phyloP scores from a whole-genome alignment of 2,888 invertebrate species.

The Gandaritis pyraliata region DNA sequence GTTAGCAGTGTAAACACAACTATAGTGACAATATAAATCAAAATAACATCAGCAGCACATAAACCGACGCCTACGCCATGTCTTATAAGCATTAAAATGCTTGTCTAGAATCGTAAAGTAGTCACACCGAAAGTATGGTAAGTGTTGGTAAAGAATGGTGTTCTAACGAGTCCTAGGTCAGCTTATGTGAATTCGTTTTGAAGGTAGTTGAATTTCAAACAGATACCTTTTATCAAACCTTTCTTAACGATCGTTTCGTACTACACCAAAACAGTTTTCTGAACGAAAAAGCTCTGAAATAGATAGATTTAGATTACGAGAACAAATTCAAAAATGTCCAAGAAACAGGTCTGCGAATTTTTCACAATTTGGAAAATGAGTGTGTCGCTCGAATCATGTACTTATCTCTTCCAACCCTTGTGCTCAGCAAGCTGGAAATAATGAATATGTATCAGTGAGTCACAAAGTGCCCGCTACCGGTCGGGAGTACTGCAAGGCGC shows the following conservation, averaged over 20 bases:
- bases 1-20: too few relatives aligned
- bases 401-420: too few relatives aligned
- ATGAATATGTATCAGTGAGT: conserved; percentile 37
- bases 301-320: too few relatives aligned
- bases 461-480: conserved; percentile 60
- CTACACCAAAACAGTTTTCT: too few relatives aligned
- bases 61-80: conserved; percentile 38
- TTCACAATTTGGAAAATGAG: too few relatives aligned
- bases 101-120: conserved; percentile 32
- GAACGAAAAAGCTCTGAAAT: too few relatives aligned
- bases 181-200: conserved; percentile 3
- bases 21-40: conserved; percentile 38
- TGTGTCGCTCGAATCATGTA: too few relatives aligned
- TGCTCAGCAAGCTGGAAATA: background rate
- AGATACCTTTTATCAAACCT: too few relatives aligned
- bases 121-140: conserved; percentile 24
- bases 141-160: conserved; percentile 23
- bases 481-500: conserved; percentile 60
- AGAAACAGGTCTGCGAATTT: too few relatives aligned
- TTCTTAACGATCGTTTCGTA: too few relatives aligned
- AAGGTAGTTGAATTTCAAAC: background rate
- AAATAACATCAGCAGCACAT: conserved; percentile 40
- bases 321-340: too few relatives aligned
- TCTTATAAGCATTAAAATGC: conserved; percentile 35
- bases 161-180: conserved; percentile 14